phyloP scores from a whole-genome alignment of 2,797 vertebrate species.

The Melanotaenia parkinsoni region DNA sequence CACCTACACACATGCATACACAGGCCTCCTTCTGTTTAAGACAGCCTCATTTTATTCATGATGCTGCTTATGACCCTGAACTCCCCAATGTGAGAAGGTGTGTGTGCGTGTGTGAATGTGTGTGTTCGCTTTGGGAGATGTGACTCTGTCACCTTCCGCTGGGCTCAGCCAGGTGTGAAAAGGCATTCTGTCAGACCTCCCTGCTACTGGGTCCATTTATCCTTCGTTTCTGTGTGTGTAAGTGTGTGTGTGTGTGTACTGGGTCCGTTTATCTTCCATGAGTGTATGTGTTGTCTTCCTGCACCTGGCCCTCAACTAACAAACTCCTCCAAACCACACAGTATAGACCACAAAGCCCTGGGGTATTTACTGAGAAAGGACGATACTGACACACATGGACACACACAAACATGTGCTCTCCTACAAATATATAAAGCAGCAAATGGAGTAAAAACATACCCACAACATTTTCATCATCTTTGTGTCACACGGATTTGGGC shows the following conservation, averaged over 20 bases:
- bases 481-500: slow-evolving; percentile 35
- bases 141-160: slow-evolving; percentile 85
- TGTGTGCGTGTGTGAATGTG: slow-evolving; percentile 37
- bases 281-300: slow-evolving; percentile 75
- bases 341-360: slow-evolving; percentile 80
- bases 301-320: slow-evolving; percentile 85
- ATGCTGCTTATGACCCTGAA: slow-evolving; percentile 85
- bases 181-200: slow-evolving; percentile 88
- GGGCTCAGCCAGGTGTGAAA: slow-evolving; percentile 89
- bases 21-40: slow-evolving; percentile 79
- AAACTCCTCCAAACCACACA: slow-evolving; percentile 80
- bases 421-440: slow-evolving; percentile 57
- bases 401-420: slow-evolving; percentile 47
- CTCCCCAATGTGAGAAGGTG: slow-evolving; percentile 78
- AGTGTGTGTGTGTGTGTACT: slow-evolving; percentile 27
- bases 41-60: slow-evolving; percentile 84
- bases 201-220: slow-evolving; percentile 83
- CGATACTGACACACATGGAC: slow-evolving; percentile 72
- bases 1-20: slow-evolving; percentile 65
- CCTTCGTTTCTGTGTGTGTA: slow-evolving; percentile 47
- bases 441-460: slow-evolving; percentile 56
- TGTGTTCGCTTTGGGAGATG: slow-evolving; percentile 80
- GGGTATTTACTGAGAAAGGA: slow-evolving; percentile 77
- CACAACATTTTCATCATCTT: slow-evolving; percentile 55
- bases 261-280: slow-evolving; percentile 72